Conservation (phyloP, 2,888 invertebrate species). For the Microchrysa polita region DNA sequence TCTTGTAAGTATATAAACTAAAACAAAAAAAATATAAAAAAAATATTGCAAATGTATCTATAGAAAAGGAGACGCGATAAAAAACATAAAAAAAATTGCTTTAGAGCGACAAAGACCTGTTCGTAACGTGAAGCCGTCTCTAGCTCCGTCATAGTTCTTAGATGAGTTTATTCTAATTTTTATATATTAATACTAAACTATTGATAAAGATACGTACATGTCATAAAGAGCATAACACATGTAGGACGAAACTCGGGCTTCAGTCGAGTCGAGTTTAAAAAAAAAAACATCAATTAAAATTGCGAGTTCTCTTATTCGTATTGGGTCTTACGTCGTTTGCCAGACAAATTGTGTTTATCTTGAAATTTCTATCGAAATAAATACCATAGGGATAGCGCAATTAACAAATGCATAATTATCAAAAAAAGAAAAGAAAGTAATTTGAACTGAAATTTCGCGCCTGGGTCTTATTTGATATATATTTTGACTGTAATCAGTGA, state of each 20-base stretch:
- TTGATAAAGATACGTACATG: background rate
- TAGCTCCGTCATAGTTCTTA: constrained; percentile 25
- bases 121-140: constrained; percentile 4
- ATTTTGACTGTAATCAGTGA: background rate
- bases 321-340: constrained; percentile 3
- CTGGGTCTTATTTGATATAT: too few species aligned
- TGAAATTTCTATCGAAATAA: background rate
- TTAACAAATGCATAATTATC: background rate
- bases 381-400: background rate
- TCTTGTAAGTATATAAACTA: constrained; percentile 35
- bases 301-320: background rate
- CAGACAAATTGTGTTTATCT: constrained; percentile 2
- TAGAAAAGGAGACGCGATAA: constrained; percentile 13
- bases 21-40: constrained; percentile 28
- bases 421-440: background rate
- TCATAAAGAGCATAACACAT: constrained; percentile 2
- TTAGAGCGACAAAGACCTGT: background rate
- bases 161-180: constrained; percentile 28
- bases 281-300: too few species aligned
- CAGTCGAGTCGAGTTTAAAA: constrained; percentile 1
- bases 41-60: constrained; percentile 23
- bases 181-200: background rate
- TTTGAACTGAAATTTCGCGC: background rate
- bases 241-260: background rate
- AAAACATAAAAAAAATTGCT: too few species aligned